phyloP scores from a whole-genome alignment of 2,888 invertebrate genomes.

The Arge pagana region DNA sequence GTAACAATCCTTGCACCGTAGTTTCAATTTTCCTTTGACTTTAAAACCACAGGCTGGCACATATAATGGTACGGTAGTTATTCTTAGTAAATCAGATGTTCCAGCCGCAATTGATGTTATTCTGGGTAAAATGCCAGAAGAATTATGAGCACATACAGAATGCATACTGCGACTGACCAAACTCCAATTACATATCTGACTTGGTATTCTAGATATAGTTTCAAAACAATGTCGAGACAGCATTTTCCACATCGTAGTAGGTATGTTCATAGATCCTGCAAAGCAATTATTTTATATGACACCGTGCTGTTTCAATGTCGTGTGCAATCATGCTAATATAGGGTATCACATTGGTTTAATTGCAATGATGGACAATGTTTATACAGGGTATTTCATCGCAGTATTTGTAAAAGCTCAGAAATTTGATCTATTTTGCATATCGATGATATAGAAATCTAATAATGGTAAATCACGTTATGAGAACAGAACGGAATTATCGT shows the following conservation, averaged over 20 bases:
- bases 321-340: no score
- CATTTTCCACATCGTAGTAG: constrained; percentile 14
- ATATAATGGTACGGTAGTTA: constrained; percentile 35
- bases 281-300: no score
- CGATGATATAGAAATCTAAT: no score
- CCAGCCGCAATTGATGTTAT: background rate
- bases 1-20: constrained; percentile 81
- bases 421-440: no score
- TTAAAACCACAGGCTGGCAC: constrained; percentile 69
- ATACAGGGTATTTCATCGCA: no score
- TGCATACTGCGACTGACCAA: constrained; percentile 3
- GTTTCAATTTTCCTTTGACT: constrained; percentile 69
- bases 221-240: constrained; percentile 2
- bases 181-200: background rate
- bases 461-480: no score
- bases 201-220: background rate
- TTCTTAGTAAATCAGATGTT: background rate
- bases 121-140: background rate
- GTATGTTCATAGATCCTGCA: constrained; percentile 19
- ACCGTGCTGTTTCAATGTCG: no score
- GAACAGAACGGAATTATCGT: no score
- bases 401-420: no score
- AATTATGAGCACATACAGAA: constrained; percentile 3
- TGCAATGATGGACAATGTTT: no score
- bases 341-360: no score